Percentiles rank a stretch among this genome's conserved stretches.
Conservation (phyloP, 1,140 invertebrate species). For the Hestina assimilis region DNA sequence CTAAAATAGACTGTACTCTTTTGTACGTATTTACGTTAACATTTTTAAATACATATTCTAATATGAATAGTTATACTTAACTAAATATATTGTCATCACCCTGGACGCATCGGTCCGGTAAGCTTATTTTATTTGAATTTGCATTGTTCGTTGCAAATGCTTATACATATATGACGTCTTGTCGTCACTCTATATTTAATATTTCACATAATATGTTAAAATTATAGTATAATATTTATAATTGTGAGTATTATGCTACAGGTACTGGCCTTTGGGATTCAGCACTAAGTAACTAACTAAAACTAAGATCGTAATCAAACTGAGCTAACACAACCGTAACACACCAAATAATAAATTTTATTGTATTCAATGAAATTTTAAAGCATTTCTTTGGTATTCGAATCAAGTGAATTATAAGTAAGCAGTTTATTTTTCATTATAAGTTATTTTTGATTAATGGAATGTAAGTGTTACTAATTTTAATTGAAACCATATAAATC, state of each 20-base stretch:
- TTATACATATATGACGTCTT: not conserved
- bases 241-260: slow-evolving; percentile 70
- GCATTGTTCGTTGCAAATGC: slow-evolving; percentile 1
- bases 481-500: too few relatives aligned
- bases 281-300: slow-evolving; percentile 28
- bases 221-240: slow-evolving; percentile 39
- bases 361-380: too few relatives aligned
- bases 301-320: not conserved
- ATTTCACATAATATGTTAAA: slow-evolving; percentile 10
- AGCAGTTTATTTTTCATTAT: too few relatives aligned
- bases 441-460: too few relatives aligned
- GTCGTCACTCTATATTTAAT: not conserved
- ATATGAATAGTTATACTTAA: slow-evolving; percentile 24
- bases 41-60: not conserved
- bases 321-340: slow-evolving; percentile 2
- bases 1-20: slow-evolving; percentile 29
- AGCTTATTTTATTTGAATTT: not conserved
- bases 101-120: not conserved
- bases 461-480: too few relatives aligned
- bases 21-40: slow-evolving; percentile 39
- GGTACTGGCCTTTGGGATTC: slow-evolving; percentile 67
- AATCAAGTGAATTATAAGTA: too few relatives aligned
- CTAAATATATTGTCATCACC: slow-evolving; percentile 28
- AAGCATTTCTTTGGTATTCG: too few relatives aligned
- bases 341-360: too few relatives aligned